Evolutionary conservation across 2,888 invertebrate genomes (phyloP), one percentile per base, ranked within the genome.

Genomic region (Phrixothrix hirtus): DNA sequence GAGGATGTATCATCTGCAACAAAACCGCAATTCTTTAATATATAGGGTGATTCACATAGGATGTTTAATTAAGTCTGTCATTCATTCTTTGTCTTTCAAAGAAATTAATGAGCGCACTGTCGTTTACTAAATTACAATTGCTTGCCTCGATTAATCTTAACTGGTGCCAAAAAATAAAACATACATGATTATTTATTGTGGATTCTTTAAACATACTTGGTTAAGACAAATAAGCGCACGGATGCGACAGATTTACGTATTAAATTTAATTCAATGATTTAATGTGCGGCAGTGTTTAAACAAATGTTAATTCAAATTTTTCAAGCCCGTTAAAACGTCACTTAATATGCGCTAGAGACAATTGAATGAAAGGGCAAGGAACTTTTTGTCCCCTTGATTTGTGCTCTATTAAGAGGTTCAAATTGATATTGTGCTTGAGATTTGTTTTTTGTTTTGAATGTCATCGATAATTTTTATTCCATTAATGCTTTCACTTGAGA

Each of bases 161-260:
- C 7, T 21, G 21, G 21, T 21, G 21, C 21, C 21, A n/a, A n/a
- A n/a, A n/a, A n/a, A n/a, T n/a, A n/a, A n/a, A n/a, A n/a, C n/a
- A n/a, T n/a, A n/a, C n/a, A n/a, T n/a, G n/a, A n/a, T n/a, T n/a
- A n/a, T n/a, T n/a, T n/a, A n/a, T n/a, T 5, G 7, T 31, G 14
- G 12, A 12, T 31, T 12, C 12, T 13, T 13, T 13, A 9, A 13
- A 7, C 31, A n/a, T 31, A 31, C 10, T 31, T 13, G 12, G 31
- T 13, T 11, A 12, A 35, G n/a, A 6, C 13, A 27, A 14, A 43
- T 34, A 15, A 26, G 37, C 11, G 14, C 25, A 25, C 47, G 41
- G 41, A 48, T 35, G 48, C 29, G 17, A 36, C 48, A 31, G 26
- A 48, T 48, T 48, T 41, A 48, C 41, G 31, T 48, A 41, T 48